Evolutionary conservation across 2,888 invertebrate genomes (phyloP).

Genomic region (Eilema depressum): DNA sequence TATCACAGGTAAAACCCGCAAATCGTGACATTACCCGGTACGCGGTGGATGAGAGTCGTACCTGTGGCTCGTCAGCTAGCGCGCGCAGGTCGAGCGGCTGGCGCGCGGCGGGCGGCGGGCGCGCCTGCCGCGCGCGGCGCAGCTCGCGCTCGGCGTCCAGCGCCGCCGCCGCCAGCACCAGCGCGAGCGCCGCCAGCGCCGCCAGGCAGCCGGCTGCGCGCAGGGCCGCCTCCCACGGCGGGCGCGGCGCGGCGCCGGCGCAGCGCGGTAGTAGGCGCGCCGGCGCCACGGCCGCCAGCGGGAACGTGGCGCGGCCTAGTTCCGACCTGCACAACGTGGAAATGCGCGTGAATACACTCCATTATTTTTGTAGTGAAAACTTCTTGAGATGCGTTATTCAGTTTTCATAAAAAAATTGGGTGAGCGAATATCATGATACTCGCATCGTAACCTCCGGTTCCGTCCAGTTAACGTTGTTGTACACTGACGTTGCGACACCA

Average conservation of each 20-base stretch:
- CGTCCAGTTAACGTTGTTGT: no score
- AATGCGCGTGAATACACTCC: no score
- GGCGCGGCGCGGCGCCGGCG: conserved; percentile 70
- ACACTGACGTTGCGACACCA: no score
- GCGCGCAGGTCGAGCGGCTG: conserved; percentile 58
- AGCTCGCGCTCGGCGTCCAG: conserved; percentile 56
- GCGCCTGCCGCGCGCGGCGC: conserved; percentile 72
- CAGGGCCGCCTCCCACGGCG: conserved; percentile 58
- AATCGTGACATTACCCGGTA: no score
- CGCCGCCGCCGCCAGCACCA: conserved; percentile 66
- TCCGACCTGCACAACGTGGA: conserved; percentile 43
- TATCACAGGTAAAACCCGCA: no score
- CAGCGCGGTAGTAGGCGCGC: conserved; percentile 62
- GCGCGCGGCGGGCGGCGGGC: conserved; percentile 84
- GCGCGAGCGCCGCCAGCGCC: conserved; percentile 62
- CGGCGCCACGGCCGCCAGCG: conserved; percentile 60
- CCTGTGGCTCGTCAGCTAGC: conserved; percentile 41
- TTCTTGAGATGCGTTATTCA: no score
- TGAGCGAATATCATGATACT: no score
- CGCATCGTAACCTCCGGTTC: no score
- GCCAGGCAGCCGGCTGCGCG: conserved; percentile 60
- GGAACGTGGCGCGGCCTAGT: conserved; percentile 56
- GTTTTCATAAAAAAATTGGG: no score
- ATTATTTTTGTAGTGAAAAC: no score
- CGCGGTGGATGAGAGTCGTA: no score